Base-by-base conservation (phyloP, 2,797 vertebrate genomes). In the Lycodopsis pacificus region DNA sequence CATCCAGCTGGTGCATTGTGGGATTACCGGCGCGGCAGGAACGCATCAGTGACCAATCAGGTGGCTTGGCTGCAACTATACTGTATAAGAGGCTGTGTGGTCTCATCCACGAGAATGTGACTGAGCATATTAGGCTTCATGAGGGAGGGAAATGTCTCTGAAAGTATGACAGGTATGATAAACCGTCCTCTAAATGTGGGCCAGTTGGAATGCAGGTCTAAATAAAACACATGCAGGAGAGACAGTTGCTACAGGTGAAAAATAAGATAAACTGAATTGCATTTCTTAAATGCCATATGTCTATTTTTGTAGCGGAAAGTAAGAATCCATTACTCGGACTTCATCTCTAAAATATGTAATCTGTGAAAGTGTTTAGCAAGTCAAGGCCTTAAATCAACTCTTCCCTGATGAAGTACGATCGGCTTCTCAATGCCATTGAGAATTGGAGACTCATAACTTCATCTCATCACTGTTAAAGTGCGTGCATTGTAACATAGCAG, bases 151-250 rank as follows among this genome's bases (percentile, higher is more conserved):
- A 77, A 71, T 48, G 30, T 66, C 79, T 85, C 73, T 48, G 79
- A 82, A 91, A 87, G 86, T 87, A 91, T 91, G 91, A 89, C 88
- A 84, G 85, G 80, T 85, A 88, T 91, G 91, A 92, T 90, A 91
- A 91, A 91, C 87, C 81, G 88, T 71, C 78, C 76, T 71, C 76
- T 83, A 82, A 89, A 90, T 87, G 86, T 82, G 71, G 89, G 83
- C 83, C 84, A 80, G 83, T 85, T 89, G 89, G 91, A 90, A 89
- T 90, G 84, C 54, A 51, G 13, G 19, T 79, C 87, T 91, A 92
- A 93, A 92, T 90, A 91, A 91, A 93, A 90, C 84, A 84, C 86
- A 27, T 27, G 3, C 27, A 87, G 90, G 86, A 15, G 67, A 89
- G 30, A 73, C 38, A 71, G 88, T 88, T 90, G 84, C 87, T 73